Conservation (phyloP, 92 coral and sea anemone genomes). For the Nematostella vectensis region DNA sequence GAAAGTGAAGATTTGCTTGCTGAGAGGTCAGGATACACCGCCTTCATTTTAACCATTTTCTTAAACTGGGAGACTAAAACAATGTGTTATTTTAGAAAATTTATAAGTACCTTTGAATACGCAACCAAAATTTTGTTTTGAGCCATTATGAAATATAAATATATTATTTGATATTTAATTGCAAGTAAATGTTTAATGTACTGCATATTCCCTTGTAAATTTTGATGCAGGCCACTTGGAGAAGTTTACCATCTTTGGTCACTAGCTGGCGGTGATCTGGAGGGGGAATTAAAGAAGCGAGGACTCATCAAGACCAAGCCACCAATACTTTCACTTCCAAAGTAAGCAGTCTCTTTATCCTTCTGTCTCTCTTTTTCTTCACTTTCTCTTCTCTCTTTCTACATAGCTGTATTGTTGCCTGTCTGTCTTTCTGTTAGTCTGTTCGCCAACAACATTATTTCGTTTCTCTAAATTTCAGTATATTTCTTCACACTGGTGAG, state of each 20-base stretch:
- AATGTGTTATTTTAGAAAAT: no score
- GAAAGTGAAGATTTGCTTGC: conserved; percentile 60
- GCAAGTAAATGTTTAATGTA: no score
- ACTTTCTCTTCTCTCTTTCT: no score
- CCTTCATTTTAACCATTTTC: no score
- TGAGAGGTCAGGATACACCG: conserved; percentile 56
- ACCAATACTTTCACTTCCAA: conserved; percentile 83
- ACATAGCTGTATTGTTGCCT: no score
- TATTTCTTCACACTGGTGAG: conserved; percentile 72
- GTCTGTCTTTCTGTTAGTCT: no score
- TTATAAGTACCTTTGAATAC: no score
- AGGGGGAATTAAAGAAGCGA: conserved; percentile 83
- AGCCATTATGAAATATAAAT: no score
- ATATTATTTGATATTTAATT: no score
- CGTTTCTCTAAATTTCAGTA: conserved; percentile 25
- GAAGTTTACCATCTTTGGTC: conserved; percentile 94
- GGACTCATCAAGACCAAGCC: conserved; percentile 83
- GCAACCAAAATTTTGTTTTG: no score
- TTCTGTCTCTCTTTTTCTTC: conserved; percentile 45
- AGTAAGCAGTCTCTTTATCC: conserved; percentile 32
- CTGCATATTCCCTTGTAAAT: no score
- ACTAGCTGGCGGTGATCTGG: conserved; percentile 91
- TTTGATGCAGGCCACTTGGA: conserved; percentile 43
- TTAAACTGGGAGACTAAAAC: no score
- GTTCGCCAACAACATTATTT: background rate